Evolutionary conservation across 2,888 invertebrate species (phyloP), one percentile per base, ranked within the genome.

Genomic region (Mechanitis mazaeus): DNA sequence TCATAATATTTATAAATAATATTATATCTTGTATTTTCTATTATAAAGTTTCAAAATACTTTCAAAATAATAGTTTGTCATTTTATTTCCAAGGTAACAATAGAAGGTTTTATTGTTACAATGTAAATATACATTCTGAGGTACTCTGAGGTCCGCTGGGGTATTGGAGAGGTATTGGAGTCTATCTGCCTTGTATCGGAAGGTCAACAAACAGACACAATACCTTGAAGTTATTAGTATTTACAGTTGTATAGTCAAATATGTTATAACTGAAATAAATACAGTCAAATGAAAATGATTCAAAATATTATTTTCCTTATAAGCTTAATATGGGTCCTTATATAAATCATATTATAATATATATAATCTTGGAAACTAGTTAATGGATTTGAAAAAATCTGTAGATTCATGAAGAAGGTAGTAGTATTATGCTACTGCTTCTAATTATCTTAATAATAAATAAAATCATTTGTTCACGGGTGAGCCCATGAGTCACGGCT

Each of bases 1-100:
- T 68, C 66, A 42, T 42, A 42, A 9, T 11, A 42, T 42, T 42
- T 35, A 35, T 35, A 5, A 5, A 35, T 35, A 5, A 35, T 35
- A 35, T 11, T 6, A n/a, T 47, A 20, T 3, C 6, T 20, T 47
- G n/a, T 20, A n/a, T 20, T 20, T 46, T n/a, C 12, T 46, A 20
- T 11, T 45, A n/a, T 47, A 47, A 42, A 67, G 70, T 76, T 78
- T 76, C 75, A 75, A 73, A 68, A 66, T 66, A 72, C 64, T 72
- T 69, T 72, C 69, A 70, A 67, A 68, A 61, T 55, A 55, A 55
- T 53, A 54, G 54, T 35, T 33, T 12, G 38, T 59, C 45, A 59
- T 33, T 55, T 28, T 47, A 59, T 59, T 46, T 55, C 42, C 55
- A 59, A 55, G 59, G 59, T 33, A 54, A 54, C 46, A 59, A 35